Conservation (phyloP, 1,140 invertebrate species). For the Drosophila varians region DNA sequence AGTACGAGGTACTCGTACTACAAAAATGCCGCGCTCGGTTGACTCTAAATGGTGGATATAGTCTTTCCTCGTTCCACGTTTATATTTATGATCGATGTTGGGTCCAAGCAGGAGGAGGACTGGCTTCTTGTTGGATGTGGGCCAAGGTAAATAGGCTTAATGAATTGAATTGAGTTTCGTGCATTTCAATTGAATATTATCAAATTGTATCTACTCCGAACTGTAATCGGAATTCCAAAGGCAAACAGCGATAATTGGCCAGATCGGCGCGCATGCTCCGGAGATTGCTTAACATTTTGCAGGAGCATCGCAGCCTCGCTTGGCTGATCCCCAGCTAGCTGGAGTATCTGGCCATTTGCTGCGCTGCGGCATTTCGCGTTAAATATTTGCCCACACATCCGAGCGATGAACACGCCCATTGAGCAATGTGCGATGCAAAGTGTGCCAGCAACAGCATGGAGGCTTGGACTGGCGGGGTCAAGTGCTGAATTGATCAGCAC, state of each 20-base stretch:
- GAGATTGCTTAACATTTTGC: constrained; percentile 53
- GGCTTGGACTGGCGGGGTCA: constrained; percentile 53
- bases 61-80: constrained; percentile 24
- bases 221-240: constrained; percentile 1
- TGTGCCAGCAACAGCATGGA: constrained; percentile 63
- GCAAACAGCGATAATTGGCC: constrained; percentile 44
- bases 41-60: constrained; percentile 79
- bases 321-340: constrained; percentile 4
- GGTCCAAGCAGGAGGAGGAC: neutral
- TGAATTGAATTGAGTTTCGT: neutral
- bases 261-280: constrained; percentile 51
- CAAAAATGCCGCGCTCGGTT: constrained; percentile 81
- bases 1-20: constrained; percentile 58
- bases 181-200: neutral
- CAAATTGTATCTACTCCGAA: constrained; percentile 13
- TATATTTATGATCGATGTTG: constrained; percentile 21
- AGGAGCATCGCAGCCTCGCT: constrained; percentile 53
- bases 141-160: constrained; percentile 39
- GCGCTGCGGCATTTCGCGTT: constrained; percentile 70
- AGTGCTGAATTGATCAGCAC: constrained; percentile 55
- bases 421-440: constrained; percentile 71
- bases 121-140: constrained; percentile 14
- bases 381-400: constrained; percentile 66
- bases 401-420: constrained; percentile 64
- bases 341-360: constrained; percentile 40